Conservation (phyloP, 2,113 vertebrate genomes). For the Hiodon tergisus region DNA sequence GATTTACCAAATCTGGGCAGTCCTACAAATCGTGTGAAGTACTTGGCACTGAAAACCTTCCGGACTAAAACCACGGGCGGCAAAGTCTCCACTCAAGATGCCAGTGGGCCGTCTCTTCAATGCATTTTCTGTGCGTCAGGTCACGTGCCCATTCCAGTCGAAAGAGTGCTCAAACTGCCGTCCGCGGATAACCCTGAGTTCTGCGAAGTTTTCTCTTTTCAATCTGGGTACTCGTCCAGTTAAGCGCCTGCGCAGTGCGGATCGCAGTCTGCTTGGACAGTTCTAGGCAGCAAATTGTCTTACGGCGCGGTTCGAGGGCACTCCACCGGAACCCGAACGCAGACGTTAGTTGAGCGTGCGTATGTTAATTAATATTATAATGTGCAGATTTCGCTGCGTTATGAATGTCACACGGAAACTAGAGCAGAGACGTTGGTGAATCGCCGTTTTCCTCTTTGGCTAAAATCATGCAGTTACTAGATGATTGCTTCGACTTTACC, state of each 20-base stretch:
- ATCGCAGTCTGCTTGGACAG: background rate
- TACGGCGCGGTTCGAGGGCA: too few relatives aligned
- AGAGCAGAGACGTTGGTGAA: too few relatives aligned
- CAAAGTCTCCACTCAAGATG: background rate
- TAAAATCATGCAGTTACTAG: too few relatives aligned
- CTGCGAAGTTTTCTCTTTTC: background rate
- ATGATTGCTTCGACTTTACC: too few relatives aligned
- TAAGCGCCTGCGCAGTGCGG: conserved; percentile 33
- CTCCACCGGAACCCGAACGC: too few relatives aligned
- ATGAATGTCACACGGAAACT: too few relatives aligned
- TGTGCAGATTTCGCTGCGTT: too few relatives aligned
- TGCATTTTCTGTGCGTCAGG: background rate
- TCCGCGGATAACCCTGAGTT: background rate
- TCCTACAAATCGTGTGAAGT: background rate
- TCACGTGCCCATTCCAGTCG: background rate
- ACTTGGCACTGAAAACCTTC: background rate
- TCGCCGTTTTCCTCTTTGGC: too few relatives aligned
- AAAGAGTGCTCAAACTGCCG: background rate
- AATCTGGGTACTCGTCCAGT: conserved; percentile 3
- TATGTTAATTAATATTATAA: too few relatives aligned
- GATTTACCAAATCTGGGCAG: conserved; percentile 5
- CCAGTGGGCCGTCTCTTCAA: background rate
- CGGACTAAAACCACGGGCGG: background rate
- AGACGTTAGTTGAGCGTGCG: too few relatives aligned
- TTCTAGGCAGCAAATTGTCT: conserved; percentile 10